Evolutionary conservation across 2,113 vertebrate genomes (phyloP).

Genomic region (Perca schrenkii): DNA sequence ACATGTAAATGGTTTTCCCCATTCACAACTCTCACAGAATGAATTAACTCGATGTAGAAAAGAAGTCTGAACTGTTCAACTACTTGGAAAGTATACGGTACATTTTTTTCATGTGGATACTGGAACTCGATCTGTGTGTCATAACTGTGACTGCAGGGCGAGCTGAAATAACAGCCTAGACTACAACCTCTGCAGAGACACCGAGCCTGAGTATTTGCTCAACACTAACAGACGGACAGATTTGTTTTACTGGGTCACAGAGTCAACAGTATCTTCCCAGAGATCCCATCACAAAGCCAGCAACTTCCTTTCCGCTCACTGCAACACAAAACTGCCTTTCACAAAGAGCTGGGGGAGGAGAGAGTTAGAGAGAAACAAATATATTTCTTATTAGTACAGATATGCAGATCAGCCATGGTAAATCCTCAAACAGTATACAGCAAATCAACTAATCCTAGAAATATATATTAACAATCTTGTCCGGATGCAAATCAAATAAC

Average conservation of each 20-base stretch:
- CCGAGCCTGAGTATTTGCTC: constrained; percentile 39
- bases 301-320: constrained; percentile 60
- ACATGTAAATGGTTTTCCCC: neutral
- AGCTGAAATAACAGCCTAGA: constrained; percentile 43
- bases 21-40: constrained; percentile 19
- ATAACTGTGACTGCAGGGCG: neutral
- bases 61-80: neutral
- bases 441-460: neutral
- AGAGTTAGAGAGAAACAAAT: neutral
- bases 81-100: neutral
- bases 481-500: neutral
- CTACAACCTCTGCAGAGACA: constrained; percentile 41
- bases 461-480: neutral
- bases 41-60: neutral
- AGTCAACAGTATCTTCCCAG: constrained; percentile 65
- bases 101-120: constrained; percentile 17
- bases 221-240: constrained; percentile 40
- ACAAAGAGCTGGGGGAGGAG: constrained; percentile 18
- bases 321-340: constrained; percentile 69
- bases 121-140: neutral
- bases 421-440: neutral
- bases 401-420: neutral
- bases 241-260: constrained; percentile 49
- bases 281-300: constrained; percentile 67
- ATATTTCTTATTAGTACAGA: neutral